Evolutionary conservation across 2,113 vertebrate species (phyloP).

Genomic region (Telmatochromis sp.): DNA sequence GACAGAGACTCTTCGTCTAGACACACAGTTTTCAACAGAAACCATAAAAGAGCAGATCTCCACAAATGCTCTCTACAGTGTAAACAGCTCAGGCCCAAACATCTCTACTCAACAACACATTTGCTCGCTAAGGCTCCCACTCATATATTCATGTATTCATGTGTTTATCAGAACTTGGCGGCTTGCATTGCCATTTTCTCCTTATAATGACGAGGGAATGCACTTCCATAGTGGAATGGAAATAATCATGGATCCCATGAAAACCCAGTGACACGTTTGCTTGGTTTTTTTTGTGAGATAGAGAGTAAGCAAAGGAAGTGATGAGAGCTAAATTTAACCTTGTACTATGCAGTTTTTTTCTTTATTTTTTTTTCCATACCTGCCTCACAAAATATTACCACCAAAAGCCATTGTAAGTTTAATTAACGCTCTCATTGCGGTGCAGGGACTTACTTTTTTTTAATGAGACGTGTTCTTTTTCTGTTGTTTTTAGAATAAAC

Average conservation of each 20-base stretch:
- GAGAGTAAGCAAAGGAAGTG: neutral
- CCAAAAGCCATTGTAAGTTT: neutral
- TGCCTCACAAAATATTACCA: neutral
- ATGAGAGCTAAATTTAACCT: slow-evolving; percentile 4
- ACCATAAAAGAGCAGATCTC: slow-evolving; percentile 26
- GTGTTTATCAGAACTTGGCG: slow-evolving; percentile 63
- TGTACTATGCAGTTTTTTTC: neutral
- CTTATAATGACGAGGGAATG: slow-evolving; percentile 54
- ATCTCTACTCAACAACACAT: slow-evolving; percentile 58
- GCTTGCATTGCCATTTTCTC: slow-evolving; percentile 51
- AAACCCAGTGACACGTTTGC: slow-evolving; percentile 28
- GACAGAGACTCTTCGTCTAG: slow-evolving; percentile 14
- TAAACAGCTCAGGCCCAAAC: slow-evolving; percentile 50
- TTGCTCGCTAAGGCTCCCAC: slow-evolving; percentile 19
- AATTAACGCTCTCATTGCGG: neutral
- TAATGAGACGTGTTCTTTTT: neutral
- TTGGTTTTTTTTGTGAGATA: neutral
- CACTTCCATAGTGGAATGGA: slow-evolving; percentile 34
- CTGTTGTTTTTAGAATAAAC: neutral
- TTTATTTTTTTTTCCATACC: neutral
- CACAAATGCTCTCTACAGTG: slow-evolving; percentile 22
- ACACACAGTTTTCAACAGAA: slow-evolving; percentile 28
- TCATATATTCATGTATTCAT: slow-evolving; percentile 69
- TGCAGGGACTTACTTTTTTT: neutral
- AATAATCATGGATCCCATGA: slow-evolving; percentile 46